phyloP scores from a whole-genome alignment of 2,113 vertebrate genomes.

The Menura novaehollandiae region DNA sequence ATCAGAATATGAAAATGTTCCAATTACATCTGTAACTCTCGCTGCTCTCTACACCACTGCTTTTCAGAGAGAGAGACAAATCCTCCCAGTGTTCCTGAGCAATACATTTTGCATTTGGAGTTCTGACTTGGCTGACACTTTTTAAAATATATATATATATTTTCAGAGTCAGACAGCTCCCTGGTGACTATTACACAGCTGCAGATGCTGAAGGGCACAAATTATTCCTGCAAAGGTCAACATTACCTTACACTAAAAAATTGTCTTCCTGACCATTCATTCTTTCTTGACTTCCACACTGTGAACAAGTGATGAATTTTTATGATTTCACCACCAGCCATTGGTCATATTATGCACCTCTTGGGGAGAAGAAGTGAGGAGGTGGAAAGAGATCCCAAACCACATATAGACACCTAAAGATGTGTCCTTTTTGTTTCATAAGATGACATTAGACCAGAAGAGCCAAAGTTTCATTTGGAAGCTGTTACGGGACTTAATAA shows the following conservation, averaged over 20 bases:
- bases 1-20: background rate
- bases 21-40: background rate
- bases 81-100: conserved; percentile 15
- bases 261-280: conserved; percentile 58
- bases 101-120: conserved; percentile 49
- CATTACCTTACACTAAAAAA: conserved; percentile 67
- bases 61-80: conserved; percentile 25
- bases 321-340: conserved; percentile 53
- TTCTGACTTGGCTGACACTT: conserved; percentile 48
- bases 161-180: conserved; percentile 38
- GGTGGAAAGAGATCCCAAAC: conserved; percentile 31
- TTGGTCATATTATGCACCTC: background rate
- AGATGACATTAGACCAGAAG: background rate
- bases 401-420: background rate
- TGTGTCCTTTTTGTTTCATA: background rate
- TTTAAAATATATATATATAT: background rate
- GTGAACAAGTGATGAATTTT: conserved; percentile 54
- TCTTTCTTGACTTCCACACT: conserved; percentile 26
- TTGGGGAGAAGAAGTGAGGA: conserved; percentile 12
- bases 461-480: conserved; percentile 5
- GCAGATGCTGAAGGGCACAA: conserved; percentile 65
- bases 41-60: background rate
- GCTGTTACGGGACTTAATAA: background rate
- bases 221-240: conserved; percentile 60
- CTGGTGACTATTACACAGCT: conserved; percentile 58